Conservation (phyloP, 1,140 invertebrate genomes). For the Ridgeia piscesae region DNA sequence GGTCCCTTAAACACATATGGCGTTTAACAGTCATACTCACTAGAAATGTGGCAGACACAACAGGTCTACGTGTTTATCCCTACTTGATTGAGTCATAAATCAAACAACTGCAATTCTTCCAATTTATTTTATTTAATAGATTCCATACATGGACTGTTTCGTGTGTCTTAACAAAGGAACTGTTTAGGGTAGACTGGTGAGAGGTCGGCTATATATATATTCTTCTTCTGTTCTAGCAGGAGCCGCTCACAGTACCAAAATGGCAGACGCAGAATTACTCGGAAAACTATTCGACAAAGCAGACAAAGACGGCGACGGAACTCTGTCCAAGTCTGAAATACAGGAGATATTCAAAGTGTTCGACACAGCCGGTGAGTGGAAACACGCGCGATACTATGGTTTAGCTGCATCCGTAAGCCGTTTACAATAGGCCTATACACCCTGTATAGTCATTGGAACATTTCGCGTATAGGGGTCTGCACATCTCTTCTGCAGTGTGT, state of each 20-base stretch:
- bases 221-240: neutral
- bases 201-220: neutral
- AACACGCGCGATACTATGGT: neutral
- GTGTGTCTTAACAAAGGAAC: too few species aligned
- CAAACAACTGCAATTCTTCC: too few species aligned
- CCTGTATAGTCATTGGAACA: too few species aligned
- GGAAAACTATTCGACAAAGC: neutral
- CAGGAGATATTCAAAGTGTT: neutral
- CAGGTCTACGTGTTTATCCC: too few species aligned
- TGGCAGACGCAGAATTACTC: neutral
- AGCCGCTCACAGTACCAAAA: neutral
- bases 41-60: too few species aligned
- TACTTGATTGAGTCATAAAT: too few species aligned
- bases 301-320: neutral
- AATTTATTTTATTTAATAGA: too few species aligned
- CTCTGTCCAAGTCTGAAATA: neutral
- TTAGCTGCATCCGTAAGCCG: neutral
- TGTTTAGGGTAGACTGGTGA: neutral
- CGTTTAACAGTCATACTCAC: too few species aligned
- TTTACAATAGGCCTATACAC: too few species aligned
- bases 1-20: neutral
- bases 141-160: too few species aligned
- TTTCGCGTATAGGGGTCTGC: neutral
- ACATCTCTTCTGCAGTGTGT: too few species aligned
- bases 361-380: neutral